Conservation (phyloP, 2,113 vertebrate genomes). For the Porphyrio hochstetteri region DNA sequence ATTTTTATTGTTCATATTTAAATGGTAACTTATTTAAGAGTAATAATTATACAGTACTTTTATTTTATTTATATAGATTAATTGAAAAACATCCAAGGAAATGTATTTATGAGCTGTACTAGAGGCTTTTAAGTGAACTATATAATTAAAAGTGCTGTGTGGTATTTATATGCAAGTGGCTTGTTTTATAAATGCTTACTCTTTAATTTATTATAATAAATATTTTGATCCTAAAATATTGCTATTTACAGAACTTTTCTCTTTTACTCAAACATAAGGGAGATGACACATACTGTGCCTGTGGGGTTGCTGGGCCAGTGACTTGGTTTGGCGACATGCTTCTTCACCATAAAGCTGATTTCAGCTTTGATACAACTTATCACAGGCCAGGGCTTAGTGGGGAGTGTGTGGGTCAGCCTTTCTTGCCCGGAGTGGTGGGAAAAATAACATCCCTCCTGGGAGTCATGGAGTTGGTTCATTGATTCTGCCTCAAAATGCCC, state of each 20-base stretch:
- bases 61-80: constrained; percentile 78
- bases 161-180: constrained; percentile 39
- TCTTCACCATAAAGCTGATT: neutral
- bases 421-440: neutral
- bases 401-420: neutral
- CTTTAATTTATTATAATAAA: constrained; percentile 74
- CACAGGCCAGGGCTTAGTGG: neutral
- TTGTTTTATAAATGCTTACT: neutral
- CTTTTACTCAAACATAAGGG: neutral
- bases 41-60: constrained; percentile 34
- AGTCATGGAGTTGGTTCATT: neutral
- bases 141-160: neutral
- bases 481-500: accelerated
- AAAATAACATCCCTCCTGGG: neutral
- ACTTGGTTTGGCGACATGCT: neutral
- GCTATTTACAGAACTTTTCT: neutral
- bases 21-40: constrained; percentile 72
- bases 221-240: neutral
- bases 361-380: neutral
- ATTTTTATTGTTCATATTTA: constrained; percentile 63
- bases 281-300: neutral
- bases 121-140: constrained; percentile 13
- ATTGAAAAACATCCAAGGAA: constrained; percentile 15
- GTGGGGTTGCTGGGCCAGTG: neutral
- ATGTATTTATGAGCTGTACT: constrained; percentile 73